A percentile compares a stretch with the other conserved stretches of the same genome.
Conservation (phyloP, 2,113 vertebrate species). For the Ramphastos sulfuratus region DNA sequence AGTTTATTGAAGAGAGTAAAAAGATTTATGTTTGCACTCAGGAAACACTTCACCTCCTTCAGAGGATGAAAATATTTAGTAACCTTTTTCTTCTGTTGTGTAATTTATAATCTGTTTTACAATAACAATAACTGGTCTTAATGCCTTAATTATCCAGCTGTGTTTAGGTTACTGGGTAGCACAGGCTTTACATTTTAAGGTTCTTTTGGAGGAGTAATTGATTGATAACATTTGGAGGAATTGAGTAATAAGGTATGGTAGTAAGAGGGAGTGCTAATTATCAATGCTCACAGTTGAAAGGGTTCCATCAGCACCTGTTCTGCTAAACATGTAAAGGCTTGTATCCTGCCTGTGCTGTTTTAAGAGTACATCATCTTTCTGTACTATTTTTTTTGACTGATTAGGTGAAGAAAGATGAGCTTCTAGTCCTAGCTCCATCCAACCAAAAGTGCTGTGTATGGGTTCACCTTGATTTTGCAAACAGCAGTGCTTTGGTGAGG, state of each 20-base stretch:
- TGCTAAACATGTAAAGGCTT: background rate
- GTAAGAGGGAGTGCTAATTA: background rate
- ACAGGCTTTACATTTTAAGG: background rate
- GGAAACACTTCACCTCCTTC: background rate
- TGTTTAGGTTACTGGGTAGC: background rate
- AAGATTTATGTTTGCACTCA: background rate
- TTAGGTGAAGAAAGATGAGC: background rate
- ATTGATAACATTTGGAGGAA: background rate
- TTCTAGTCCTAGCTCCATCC: rapidly evolving
- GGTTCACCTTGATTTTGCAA: background rate
- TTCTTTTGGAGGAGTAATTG: background rate
- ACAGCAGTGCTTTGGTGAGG: background rate
- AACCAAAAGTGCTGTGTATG: rapidly evolving
- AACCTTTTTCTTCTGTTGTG: background rate
- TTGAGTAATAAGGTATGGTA: background rate
- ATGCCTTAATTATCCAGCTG: background rate
- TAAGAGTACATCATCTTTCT: background rate
- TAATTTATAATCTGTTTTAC: background rate
- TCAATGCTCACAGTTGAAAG: background rate
- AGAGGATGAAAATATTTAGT: background rate
- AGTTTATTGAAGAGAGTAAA: background rate
- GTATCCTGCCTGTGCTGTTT: background rate
- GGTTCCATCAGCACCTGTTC: background rate
- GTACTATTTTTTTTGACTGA: background rate
- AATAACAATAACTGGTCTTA: background rate